Base-by-base conservation (phyloP, 2,113 vertebrate genomes). In the Archilochus colubris region DNA sequence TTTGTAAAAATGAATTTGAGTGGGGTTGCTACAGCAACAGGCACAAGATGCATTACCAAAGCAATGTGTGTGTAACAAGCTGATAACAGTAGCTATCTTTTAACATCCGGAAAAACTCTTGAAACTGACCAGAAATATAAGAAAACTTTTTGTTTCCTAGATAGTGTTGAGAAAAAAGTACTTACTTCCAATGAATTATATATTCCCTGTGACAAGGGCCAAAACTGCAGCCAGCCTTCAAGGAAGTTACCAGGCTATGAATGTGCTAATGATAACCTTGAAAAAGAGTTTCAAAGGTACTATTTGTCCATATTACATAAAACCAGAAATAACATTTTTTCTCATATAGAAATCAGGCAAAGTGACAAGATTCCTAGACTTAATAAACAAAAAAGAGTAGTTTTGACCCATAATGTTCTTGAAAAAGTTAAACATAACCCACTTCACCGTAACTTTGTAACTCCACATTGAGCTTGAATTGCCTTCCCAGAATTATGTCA, bases 21-120 rank as follows among this genome's bases (percentile, higher is more conserved):
- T 93, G 85, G 89, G 91, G 91, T 93, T 96, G 94, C 94, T 91
- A 95, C 85, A 70, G 95, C 62, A 75, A 96, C 54, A 38, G 85
- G 80, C 88, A 93, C 79, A 95, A 68, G 92, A 94, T 92, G 40
- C 40, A n/a, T n/a, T n/a, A n/a, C n/a, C n/a, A n/a, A n/a, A n/a
- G n/a, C n/a, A n/a, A n/a, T n/a, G n/a, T n/a, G n/a, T n/a, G n/a
- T n/a, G n/a, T n/a, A n/a, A n/a, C n/a, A n/a, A n/a, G n/a, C n/a
- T n/a, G n/a, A n/a, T 94, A 54, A 76, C 70, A 78, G 67, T 25
- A 86, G 74, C 51, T 55, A 50, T 83, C 59, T 82, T n/a, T 63
- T 61, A 70, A 86, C 54, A 79, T 78, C 78, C 93, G 70, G 80
- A 50, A 92, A 27, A 76, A 31, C 30, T 57, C 11, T 38, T 74